A percentile compares a stretch with the other conserved stretches of the same genome.
phyloP scores from a whole-genome alignment of 2,888 invertebrate species.

The Ariolimax columbianus region DNA sequence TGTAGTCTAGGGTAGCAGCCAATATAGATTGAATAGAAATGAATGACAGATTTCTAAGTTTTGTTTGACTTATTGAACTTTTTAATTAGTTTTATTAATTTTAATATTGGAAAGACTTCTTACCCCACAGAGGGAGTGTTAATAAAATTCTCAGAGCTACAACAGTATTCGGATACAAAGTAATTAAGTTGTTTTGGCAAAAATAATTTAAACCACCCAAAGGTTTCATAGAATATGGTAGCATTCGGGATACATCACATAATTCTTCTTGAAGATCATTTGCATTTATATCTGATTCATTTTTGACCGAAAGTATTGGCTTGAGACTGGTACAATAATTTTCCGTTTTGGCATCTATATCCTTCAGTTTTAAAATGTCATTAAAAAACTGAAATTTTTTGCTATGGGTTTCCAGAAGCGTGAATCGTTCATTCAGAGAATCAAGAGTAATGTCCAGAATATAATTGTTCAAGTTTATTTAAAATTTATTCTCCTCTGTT shows the following conservation, averaged over 20 bases:
- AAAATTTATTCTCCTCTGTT: background rate
- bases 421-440: background rate
- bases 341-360: background rate
- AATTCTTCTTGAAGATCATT: background rate
- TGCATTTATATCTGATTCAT: background rate
- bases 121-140: background rate
- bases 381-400: background rate
- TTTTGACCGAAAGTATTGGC: background rate
- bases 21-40: too few species aligned
- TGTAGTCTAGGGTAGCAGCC: too few species aligned
- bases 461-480: background rate
- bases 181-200: background rate
- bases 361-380: background rate
- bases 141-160: background rate
- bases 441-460: background rate
- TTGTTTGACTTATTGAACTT: too few species aligned
- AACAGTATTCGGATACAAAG: background rate
- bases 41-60: too few species aligned
- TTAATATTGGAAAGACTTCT: background rate
- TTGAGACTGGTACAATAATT: background rate
- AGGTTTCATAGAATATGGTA: background rate
- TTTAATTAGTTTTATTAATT: too few species aligned
- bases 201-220: background rate
- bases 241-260: background rate
- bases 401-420: constrained; percentile 9